Conservation (phyloP, 2,797 vertebrate genomes). For the Garrulus glandarius region DNA sequence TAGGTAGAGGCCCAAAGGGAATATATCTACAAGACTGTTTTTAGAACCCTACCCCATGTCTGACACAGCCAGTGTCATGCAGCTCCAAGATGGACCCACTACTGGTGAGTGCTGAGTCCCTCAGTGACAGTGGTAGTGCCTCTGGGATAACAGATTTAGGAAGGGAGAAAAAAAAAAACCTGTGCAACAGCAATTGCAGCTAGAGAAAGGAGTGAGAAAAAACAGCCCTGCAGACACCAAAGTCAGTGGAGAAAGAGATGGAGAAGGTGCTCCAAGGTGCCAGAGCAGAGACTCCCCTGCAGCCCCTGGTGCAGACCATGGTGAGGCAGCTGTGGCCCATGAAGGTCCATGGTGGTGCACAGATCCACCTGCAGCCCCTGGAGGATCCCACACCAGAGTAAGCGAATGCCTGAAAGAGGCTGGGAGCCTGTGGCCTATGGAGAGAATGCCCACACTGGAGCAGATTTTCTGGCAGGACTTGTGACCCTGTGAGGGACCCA, state of each 20-base stretch:
- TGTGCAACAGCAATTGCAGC: neutral
- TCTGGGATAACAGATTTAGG: neutral
- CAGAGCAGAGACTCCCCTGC: neutral
- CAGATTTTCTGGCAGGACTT: neutral
- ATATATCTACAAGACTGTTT: conserved; percentile 73
- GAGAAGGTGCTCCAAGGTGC: neutral
- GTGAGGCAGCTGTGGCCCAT: neutral
- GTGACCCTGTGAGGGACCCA: no score
- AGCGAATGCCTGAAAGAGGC: neutral
- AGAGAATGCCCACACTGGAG: no score
- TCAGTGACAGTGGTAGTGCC: no score
- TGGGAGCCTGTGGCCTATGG: neutral
- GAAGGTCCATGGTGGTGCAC: neutral
- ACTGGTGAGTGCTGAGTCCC: neutral
- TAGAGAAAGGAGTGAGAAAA: neutral
- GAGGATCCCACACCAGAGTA: neutral
- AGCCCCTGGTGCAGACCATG: neutral
- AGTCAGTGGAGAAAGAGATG: no score
- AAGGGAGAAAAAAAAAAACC: neutral
- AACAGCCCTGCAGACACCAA: neutral
- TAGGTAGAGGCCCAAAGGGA: conserved; percentile 77
- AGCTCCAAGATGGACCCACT: neutral
- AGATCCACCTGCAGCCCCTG: neutral
- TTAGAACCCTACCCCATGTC: neutral
- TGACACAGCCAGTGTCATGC: neutral